phyloP scores from a whole-genome alignment of 2,113 vertebrate species.

The Plotosus lineatus region DNA sequence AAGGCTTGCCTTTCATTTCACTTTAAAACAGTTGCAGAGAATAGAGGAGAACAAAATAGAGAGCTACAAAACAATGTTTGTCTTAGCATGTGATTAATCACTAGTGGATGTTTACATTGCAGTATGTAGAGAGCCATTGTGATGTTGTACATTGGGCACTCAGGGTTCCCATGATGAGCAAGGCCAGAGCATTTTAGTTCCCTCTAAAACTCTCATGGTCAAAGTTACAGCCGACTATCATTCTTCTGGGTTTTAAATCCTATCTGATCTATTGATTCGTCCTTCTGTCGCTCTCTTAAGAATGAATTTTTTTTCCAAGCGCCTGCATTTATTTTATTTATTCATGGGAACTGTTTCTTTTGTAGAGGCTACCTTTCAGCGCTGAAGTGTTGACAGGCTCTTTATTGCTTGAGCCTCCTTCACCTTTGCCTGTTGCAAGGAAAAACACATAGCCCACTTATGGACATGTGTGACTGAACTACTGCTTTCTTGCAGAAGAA shows the following conservation, averaged over 20 bases:
- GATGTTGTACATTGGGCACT: slow-evolving; percentile 30
- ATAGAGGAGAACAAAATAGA: background rate
- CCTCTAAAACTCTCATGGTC: background rate
- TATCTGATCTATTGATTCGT: slow-evolving; percentile 27
- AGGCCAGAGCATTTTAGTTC: slow-evolving; percentile 21
- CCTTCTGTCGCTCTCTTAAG: slow-evolving; percentile 11
- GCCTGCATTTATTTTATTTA: slow-evolving; percentile 10
- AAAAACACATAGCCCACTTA: background rate
- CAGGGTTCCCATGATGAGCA: slow-evolving; percentile 32
- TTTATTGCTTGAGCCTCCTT: background rate
- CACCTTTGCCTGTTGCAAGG: background rate
- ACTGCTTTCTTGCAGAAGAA: slow-evolving; percentile 28
- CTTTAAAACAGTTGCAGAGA: too few species aligned
- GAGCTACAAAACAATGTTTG: background rate
- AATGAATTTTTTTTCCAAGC: slow-evolving; percentile 15
- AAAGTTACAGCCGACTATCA: slow-evolving; percentile 10
- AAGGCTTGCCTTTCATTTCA: too few species aligned
- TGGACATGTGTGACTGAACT: background rate
- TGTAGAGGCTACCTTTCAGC: background rate
- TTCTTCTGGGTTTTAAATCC: slow-evolving; percentile 21
- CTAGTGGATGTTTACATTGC: slow-evolving; percentile 14
- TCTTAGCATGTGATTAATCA: background rate
- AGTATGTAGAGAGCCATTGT: slow-evolving; percentile 53
- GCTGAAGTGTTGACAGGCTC: slow-evolving; percentile 14
- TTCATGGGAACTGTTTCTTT: background rate